A percentile compares a stretch with the other conserved stretches of the same genome.
These are phyloP conservation scores for Dastarcus helophoroides DNA, from an alignment of 2,888 invertebrate genomes.

Conservation along the genomic window DNA sequence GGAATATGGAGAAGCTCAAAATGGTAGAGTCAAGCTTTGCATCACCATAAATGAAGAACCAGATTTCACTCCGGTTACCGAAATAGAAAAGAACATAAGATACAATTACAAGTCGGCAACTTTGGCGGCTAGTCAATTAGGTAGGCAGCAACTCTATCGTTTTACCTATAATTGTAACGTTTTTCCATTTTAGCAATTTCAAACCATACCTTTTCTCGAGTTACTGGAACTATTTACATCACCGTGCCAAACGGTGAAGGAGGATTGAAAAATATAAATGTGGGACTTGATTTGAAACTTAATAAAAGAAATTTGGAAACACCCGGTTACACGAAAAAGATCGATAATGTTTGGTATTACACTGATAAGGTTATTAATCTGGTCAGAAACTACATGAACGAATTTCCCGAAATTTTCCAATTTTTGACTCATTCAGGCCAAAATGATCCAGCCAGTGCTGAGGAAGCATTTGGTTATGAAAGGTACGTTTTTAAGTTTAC, in stretches of 20 bases:
- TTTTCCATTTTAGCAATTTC: slow-evolving; percentile 44
- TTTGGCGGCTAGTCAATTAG: slow-evolving; percentile 48
- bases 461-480: slow-evolving; percentile 48
- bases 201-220: slow-evolving; percentile 61
- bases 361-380: slow-evolving; percentile 61
- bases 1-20: slow-evolving; percentile 41
- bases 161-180: slow-evolving; percentile 4
- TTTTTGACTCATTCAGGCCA: slow-evolving; percentile 38
- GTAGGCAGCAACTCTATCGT: slow-evolving; percentile 31
- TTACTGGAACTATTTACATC: slow-evolving; percentile 77
- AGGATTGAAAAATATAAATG: slow-evolving; percentile 51
- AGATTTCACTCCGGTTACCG: slow-evolving; percentile 29
- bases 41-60: slow-evolving; percentile 45
- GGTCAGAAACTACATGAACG: slow-evolving; percentile 55
- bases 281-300: slow-evolving; percentile 87
- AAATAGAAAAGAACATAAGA: slow-evolving; percentile 27
- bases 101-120: slow-evolving; percentile 44
- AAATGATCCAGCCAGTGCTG: slow-evolving; percentile 52
- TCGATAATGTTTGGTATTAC: slow-evolving; percentile 67
- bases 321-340: slow-evolving; percentile 69
- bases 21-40: slow-evolving; percentile 49
- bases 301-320: slow-evolving; percentile 66
- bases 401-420: slow-evolving; percentile 65
- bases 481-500: too few species aligned
- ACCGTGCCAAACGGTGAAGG: slow-evolving; percentile 30